These are phyloP conservation scores for Falco naumanni DNA, from an alignment of 2,797 vertebrate genomes.

Conservation along the genomic window DNA sequence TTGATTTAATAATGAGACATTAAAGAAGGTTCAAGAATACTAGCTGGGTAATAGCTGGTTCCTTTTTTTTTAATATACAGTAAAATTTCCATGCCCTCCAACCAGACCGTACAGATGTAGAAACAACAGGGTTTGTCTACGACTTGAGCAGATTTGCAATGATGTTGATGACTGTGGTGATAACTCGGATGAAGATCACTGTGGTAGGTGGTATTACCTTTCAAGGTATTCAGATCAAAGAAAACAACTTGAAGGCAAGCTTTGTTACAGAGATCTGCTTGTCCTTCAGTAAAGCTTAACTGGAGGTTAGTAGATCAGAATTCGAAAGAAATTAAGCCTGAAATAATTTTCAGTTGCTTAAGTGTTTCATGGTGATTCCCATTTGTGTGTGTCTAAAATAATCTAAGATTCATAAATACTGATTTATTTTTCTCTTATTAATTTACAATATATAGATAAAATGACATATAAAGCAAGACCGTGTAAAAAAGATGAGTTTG, in stretches of 20 bases:
- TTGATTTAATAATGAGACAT: background rate
- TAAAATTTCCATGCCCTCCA: slow-evolving; percentile 90
- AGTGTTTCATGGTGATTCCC: background rate
- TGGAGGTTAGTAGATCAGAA: slow-evolving; percentile 16
- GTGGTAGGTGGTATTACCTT: slow-evolving; percentile 77
- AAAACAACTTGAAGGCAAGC: slow-evolving; percentile 34
- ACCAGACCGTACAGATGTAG: slow-evolving; percentile 90
- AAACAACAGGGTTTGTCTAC: slow-evolving; percentile 93
- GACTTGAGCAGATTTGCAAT: slow-evolving; percentile 90
- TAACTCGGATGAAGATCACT: slow-evolving; percentile 94
- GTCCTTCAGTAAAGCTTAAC: slow-evolving; percentile 42
- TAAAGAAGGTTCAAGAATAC: background rate
- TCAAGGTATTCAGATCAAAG: background rate
- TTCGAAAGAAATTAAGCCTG: slow-evolving; percentile 11
- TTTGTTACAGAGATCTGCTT: slow-evolving; percentile 35
- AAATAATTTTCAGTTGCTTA: background rate
- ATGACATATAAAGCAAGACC: slow-evolving; percentile 83
- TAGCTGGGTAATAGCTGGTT: background rate
- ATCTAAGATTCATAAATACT: background rate
- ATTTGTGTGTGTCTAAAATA: background rate
- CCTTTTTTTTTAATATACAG: slow-evolving; percentile 71
- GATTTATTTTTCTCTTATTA: slow-evolving; percentile 20
- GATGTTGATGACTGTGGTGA: slow-evolving; percentile 94
- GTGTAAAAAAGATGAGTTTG: slow-evolving; percentile 94
- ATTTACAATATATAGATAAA: slow-evolving; percentile 77